A percentile compares a stretch with the other conserved stretches of the same genome.
Evolutionary conservation across 2,888 invertebrate genomes (phyloP).

Genomic region (Melanostoma scalare): DNA sequence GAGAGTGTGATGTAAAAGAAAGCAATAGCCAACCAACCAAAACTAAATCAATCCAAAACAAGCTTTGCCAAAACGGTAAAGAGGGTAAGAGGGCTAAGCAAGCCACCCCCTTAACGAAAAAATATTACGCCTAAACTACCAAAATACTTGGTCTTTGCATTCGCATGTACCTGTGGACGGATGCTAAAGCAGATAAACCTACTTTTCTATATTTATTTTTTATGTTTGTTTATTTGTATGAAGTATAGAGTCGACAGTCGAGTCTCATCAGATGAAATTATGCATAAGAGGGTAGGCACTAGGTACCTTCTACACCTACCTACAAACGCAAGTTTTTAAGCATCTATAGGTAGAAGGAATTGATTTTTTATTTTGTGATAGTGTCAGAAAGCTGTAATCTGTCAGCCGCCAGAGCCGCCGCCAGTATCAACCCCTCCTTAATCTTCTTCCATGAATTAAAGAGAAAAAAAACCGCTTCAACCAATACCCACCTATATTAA

Average conservation of each 20-base stretch:
- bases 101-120: slow-evolving; percentile 46
- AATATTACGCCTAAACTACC: slow-evolving; percentile 22
- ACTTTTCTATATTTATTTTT: too few species aligned
- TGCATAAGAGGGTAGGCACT: not conserved
- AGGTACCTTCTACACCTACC: slow-evolving; percentile 7
- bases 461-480: slow-evolving; percentile 3
- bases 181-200: too few species aligned
- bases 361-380: not conserved
- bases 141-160: slow-evolving; percentile 4
- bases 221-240: too few species aligned
- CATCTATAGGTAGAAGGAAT: slow-evolving; percentile 10
- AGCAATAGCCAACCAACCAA: slow-evolving; percentile 67
- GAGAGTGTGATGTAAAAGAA: slow-evolving; percentile 19
- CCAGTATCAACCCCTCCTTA: too few species aligned
- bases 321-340: slow-evolving; percentile 18
- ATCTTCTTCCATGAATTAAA: not conserved
- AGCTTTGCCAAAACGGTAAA: slow-evolving; percentile 36
- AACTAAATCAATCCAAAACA: slow-evolving; percentile 60
- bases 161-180: too few species aligned
- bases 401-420: not conserved
- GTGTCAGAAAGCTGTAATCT: not conserved
- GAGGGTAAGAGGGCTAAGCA: slow-evolving; percentile 3
- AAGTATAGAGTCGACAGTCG: too few species aligned
- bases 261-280: not conserved
- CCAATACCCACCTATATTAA: slow-evolving; percentile 37